These are phyloP conservation scores for Tetraneura akinire DNA, from an alignment of 1,140 invertebrate genomes.

Conservation along the genomic window DNA sequence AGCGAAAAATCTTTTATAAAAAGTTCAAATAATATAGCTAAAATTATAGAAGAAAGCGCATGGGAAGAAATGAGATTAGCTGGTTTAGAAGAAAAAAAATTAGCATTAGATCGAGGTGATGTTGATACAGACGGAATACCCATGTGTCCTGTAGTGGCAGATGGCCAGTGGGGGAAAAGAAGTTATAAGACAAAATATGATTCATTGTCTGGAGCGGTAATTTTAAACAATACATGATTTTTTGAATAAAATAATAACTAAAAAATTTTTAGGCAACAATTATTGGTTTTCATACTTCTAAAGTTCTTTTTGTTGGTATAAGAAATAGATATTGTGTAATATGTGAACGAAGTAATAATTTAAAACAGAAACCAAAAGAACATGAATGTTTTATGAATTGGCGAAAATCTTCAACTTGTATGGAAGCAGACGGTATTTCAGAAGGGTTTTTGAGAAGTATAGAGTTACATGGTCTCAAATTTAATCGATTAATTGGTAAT, in stretches of 20 bases:
- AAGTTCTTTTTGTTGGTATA: conserved; percentile 13
- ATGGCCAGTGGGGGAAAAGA: conserved; percentile 57
- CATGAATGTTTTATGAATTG: conserved; percentile 28
- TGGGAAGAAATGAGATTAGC: conserved; percentile 52
- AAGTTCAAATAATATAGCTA: conserved; percentile 1
- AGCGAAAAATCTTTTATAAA: conserved; percentile 24
- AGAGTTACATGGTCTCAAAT: conserved; percentile 16
- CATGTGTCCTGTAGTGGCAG: conserved; percentile 56
- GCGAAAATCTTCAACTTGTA: not conserved
- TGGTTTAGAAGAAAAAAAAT: conserved; percentile 53
- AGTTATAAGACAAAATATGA: conserved; percentile 56
- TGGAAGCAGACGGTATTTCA: too few relatives aligned
- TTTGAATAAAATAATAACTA: conserved; percentile 2
- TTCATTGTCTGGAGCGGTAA: conserved; percentile 55
- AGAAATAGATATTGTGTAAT: not conserved
- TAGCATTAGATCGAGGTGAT: conserved; percentile 53
- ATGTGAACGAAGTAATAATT: too few relatives aligned
- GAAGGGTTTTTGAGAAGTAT: conserved; percentile 6
- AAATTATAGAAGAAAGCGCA: conserved; percentile 50
- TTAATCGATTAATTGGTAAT: conserved; percentile 19
- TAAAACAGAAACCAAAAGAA: not conserved
- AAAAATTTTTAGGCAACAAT: conserved; percentile 5
- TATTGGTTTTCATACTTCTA: conserved; percentile 1
- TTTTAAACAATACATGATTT: conserved; percentile 16
- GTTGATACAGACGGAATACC: conserved; percentile 54